phyloP scores from a whole-genome alignment of 2,797 vertebrate genomes.

The Sebastes cheni region DNA sequence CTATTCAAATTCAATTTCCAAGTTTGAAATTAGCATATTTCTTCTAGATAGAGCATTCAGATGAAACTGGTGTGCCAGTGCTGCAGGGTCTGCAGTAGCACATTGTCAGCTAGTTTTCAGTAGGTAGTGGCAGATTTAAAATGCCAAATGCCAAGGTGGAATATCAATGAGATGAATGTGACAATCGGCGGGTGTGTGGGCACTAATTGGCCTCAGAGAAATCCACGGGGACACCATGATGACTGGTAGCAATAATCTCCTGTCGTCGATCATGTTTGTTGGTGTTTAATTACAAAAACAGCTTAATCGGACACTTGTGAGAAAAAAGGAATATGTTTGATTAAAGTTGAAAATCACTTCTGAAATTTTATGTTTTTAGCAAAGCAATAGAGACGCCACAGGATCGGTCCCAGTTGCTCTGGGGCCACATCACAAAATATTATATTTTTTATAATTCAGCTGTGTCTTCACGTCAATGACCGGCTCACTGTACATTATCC shows the following conservation, averaged over 20 bases:
- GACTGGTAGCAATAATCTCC: conserved; percentile 33
- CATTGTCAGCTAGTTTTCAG: conserved; percentile 57
- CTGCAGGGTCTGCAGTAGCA: conserved; percentile 36
- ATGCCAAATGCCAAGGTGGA: conserved; percentile 64
- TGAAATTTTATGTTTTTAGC: not conserved
- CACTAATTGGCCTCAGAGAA: conserved; percentile 50
- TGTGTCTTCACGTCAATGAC: not conserved
- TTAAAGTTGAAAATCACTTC: not conserved
- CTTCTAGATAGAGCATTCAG: conserved; percentile 11
- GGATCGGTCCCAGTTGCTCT: not conserved
- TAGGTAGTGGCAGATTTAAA: conserved; percentile 57
- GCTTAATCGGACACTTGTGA: not conserved
- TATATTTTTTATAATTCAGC: not conserved
- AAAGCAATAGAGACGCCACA: not conserved
- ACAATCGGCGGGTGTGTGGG: conserved; percentile 42
- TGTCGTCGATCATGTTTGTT: not conserved
- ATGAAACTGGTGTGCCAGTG: conserved; percentile 21
- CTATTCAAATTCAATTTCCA: conserved; percentile 67
- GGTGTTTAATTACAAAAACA: conserved; percentile 27
- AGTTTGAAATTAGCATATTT: conserved; percentile 61
- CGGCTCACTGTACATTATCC: no score
- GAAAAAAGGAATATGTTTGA: not conserved
- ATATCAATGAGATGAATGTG: conserved; percentile 67
- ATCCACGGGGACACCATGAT: conserved; percentile 33
- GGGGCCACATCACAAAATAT: not conserved